phyloP scores from a whole-genome alignment of 2,797 vertebrate species.

The Sebastolobus altivelis region DNA sequence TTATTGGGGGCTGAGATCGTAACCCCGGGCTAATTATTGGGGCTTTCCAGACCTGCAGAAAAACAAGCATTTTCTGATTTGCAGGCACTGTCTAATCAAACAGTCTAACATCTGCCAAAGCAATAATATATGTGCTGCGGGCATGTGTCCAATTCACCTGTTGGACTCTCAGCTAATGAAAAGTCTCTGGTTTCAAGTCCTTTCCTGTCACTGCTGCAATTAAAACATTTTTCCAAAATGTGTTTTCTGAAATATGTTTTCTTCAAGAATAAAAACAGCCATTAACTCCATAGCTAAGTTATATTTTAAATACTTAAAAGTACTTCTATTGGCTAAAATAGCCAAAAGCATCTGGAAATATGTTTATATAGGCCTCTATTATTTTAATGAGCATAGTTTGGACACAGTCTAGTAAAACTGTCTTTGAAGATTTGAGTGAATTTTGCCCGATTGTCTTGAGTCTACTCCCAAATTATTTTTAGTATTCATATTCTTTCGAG shows the following conservation, averaged over 20 bases:
- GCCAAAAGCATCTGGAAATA: slow-evolving; percentile 47
- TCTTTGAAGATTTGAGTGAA: slow-evolving; percentile 49
- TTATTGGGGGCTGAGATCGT: slow-evolving; percentile 75
- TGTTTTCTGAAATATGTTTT: slow-evolving; percentile 23
- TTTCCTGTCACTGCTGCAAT: slow-evolving; percentile 48
- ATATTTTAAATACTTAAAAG: slow-evolving; percentile 12
- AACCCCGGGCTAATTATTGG: slow-evolving; percentile 80
- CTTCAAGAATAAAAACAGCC: neutral
- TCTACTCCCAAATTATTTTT: slow-evolving; percentile 29
- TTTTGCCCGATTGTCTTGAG: slow-evolving; percentile 13
- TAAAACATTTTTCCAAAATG: slow-evolving; percentile 35
- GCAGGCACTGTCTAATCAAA: slow-evolving; percentile 73
- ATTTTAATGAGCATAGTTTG: slow-evolving; percentile 59
- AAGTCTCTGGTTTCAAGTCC: slow-evolving; percentile 43
- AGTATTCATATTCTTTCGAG: slow-evolving; percentile 16
- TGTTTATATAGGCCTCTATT: slow-evolving; percentile 36
- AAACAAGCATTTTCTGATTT: slow-evolving; percentile 74
- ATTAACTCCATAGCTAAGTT: neutral
- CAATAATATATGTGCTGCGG: slow-evolving; percentile 52
- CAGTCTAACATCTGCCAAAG: slow-evolving; percentile 70
- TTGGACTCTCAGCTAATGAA: slow-evolving; percentile 63
- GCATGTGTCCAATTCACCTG: slow-evolving; percentile 76
- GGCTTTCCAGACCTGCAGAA: slow-evolving; percentile 72
- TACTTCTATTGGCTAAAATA: slow-evolving; percentile 10
- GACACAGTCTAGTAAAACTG: slow-evolving; percentile 45